phyloP scores from a whole-genome alignment of 2,888 invertebrate species.

The Cantharis nigra region DNA sequence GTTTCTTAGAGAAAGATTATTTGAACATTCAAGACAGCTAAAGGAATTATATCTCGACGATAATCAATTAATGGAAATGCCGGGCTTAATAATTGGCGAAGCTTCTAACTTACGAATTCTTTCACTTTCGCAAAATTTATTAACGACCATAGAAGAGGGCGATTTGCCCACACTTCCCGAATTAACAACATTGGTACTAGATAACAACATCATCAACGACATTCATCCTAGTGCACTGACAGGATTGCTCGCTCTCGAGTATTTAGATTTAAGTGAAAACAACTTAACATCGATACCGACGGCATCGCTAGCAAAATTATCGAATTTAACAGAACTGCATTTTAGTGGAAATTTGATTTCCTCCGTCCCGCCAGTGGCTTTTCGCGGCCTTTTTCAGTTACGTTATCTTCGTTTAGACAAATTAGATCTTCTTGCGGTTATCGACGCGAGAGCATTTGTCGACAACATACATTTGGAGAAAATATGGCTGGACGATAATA shows the following conservation, averaged over 20 bases:
- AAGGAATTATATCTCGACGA: conserved; percentile 75
- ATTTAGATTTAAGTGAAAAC: conserved; percentile 80
- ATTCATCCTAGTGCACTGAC: conserved; percentile 75
- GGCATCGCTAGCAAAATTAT: conserved; percentile 74
- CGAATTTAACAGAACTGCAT: conserved; percentile 75
- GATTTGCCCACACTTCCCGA: conserved; percentile 75
- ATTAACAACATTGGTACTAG: conserved; percentile 71
- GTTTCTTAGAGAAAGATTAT: conserved; percentile 71
- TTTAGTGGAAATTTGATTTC: conserved; percentile 80
- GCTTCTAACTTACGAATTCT: conserved; percentile 71
- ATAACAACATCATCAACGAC: conserved; percentile 76
- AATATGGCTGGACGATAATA: conserved; percentile 78
- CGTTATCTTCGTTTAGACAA: conserved; percentile 74
- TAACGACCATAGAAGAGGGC: conserved; percentile 72
- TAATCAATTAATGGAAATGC: conserved; percentile 79
- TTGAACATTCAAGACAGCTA: conserved; percentile 72
- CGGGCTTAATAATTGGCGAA: conserved; percentile 69
- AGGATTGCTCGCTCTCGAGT: conserved; percentile 72
- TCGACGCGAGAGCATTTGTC: conserved; percentile 80
- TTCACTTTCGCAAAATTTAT: conserved; percentile 78
- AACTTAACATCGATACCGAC: conserved; percentile 80
- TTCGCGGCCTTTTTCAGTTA: conserved; percentile 82
- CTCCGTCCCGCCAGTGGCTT: conserved; percentile 74
- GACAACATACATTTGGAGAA: conserved; percentile 83
- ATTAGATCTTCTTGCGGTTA: conserved; percentile 67